Percentiles rank a stretch among this genome's conserved stretches.
These are phyloP conservation scores for Suricata suricatta DNA, from an alignment of 2,113 vertebrate species.

Conservation along the genomic window DNA sequence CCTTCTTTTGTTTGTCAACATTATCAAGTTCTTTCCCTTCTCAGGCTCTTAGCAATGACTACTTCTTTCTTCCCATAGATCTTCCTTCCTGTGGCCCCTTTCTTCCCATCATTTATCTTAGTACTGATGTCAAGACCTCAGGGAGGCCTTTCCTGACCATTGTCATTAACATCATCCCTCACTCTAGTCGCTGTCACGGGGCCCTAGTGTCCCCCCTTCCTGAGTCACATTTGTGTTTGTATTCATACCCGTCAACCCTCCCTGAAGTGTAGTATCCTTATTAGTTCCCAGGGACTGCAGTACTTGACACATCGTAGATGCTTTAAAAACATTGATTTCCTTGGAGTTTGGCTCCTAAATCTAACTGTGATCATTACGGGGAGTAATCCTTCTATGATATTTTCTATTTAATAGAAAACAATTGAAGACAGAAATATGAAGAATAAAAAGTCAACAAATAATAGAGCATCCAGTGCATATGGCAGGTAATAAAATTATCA, in stretches of 20 bases:
- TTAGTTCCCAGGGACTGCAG: neutral
- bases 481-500: slow-evolving; percentile 64
- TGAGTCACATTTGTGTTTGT: neutral
- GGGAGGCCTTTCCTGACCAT: too few species aligned
- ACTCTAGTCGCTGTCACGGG: neutral
- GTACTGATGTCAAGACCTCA: neutral
- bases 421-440: slow-evolving; percentile 69
- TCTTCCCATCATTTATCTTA: neutral
- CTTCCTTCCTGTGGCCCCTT: neutral
- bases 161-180: neutral
- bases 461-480: slow-evolving; percentile 71
- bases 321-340: neutral
- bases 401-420: slow-evolving; percentile 65
- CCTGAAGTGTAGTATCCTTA: neutral
- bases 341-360: neutral
- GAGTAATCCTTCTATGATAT: neutral
- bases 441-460: slow-evolving; percentile 59
- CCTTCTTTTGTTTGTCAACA: neutral
- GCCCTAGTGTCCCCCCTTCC: neutral
- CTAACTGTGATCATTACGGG: neutral
- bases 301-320: neutral
- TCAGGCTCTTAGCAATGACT: neutral
- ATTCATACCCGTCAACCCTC: neutral
- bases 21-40: neutral
- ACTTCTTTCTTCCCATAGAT: neutral